Evolutionary conservation across 2,888 invertebrate genomes (phyloP), one percentile per base, ranked within the genome.

Genomic region (Sisyra nigra): DNA sequence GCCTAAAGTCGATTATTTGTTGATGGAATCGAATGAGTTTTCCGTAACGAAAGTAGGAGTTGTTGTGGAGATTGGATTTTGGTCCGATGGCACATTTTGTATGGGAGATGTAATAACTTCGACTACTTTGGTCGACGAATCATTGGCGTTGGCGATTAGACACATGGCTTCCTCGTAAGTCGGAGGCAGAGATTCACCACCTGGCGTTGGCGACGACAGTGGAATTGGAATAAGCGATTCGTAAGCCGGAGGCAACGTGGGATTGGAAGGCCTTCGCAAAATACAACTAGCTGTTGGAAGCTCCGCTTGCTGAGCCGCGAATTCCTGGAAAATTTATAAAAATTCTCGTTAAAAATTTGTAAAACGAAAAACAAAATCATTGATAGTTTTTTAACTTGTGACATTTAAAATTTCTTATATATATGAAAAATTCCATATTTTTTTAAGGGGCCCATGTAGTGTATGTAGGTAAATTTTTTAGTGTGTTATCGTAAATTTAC

Each of bases 121-220:
- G 24, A 24, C 24, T 24, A 24, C 24, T 24, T 30, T 29, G 2
- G 14, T 14, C 10, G 45, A 40, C 17, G 45, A 45, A 39, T 46
- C 40, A 30, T 43, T 45, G 13, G 42, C 66, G 55, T 67, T 67
- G 46, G 61, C 66, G 53, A 69, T 67, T 10, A 69, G 61, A 49
- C 66, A 68, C 67, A 72, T 68, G 1, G 75, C 76, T 65, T 76
- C 76, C 52, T 74, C 73, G 53, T 76, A 75, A 10, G 74, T 68
- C 1, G 76, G 76, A 3, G 76, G 75, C 9, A 74, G 74, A 24
- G 67, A 62, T 54, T 72, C 74, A 44, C 65, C 63, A 35, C 67
- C 67, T 10, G 66, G 57, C 6, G 67, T 65, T 55, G 67, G 66
- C 46, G 58, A 62, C 46, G 58, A 62, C 7, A 30, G 9, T 14